Conservation (phyloP, 2,113 vertebrate species). For the Phainopepla nitens region DNA sequence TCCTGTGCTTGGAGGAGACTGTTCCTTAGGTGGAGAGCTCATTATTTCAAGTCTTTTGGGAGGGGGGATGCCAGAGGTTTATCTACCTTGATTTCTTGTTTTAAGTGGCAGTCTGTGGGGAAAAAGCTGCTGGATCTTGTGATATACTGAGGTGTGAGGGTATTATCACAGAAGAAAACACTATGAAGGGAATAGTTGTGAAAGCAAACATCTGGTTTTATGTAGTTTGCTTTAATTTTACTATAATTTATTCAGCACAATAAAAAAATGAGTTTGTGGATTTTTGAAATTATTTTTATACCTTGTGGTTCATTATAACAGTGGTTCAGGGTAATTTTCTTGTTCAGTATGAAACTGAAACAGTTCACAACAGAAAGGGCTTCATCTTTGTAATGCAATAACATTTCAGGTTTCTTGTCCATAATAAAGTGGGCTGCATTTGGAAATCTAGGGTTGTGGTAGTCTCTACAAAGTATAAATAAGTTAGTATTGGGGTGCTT, state of each 20-base stretch:
- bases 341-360: neutral
- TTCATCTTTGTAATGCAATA: neutral
- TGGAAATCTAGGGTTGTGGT: neutral
- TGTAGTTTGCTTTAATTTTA: neutral
- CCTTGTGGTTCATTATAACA: neutral
- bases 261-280: neutral
- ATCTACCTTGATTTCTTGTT: neutral
- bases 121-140: neutral
- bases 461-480: neutral
- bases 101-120: neutral
- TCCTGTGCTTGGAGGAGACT: neutral
- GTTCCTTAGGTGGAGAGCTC: neutral
- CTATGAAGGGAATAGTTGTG: neutral
- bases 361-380: neutral
- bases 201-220: neutral
- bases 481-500: neutral
- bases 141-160: neutral
- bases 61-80: neutral
- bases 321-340: neutral
- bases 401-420: neutral
- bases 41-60: neutral
- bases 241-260: neutral
- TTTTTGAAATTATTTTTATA: neutral
- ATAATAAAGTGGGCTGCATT: neutral
- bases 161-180: neutral